These are phyloP conservation scores for Stenchaetothrips biformis DNA, from an alignment of 2,888 invertebrate species.

Conservation along the genomic window DNA sequence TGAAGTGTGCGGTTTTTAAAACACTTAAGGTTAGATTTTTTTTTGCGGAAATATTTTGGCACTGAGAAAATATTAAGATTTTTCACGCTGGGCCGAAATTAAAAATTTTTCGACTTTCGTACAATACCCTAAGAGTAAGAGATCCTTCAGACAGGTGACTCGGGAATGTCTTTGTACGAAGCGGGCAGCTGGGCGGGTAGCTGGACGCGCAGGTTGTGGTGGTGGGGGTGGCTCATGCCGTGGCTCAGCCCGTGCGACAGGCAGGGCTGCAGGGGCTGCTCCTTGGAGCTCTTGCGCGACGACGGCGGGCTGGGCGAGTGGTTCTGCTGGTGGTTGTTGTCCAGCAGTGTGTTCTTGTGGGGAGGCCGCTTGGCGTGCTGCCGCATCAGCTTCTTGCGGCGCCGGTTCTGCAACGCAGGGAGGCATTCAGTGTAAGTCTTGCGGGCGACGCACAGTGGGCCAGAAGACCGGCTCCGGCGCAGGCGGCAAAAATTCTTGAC, in stretches of 20 bases:
- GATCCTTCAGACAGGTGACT: not conserved
- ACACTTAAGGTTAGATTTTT: too few species aligned
- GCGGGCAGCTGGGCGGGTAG: not conserved
- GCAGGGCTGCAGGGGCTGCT: slow-evolving; percentile 1
- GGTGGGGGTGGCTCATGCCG: slow-evolving; percentile 21
- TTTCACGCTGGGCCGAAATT: too few species aligned
- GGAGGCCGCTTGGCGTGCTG: slow-evolving; percentile 1
- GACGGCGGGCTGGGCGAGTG: not conserved
- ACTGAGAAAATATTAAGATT: too few species aligned
- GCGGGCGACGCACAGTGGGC: too few species aligned
- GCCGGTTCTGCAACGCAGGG: not conserved
- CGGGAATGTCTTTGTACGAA: not conserved
- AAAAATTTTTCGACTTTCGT: too few species aligned
- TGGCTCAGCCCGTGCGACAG: slow-evolving; percentile 8
- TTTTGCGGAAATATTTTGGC: too few species aligned
- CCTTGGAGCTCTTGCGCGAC: slow-evolving; percentile 3
- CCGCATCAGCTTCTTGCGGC: slow-evolving; percentile 17
- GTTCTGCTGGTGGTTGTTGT: slow-evolving; percentile 7
- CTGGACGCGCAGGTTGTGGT: slow-evolving; percentile 10
- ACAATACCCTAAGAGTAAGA: too few species aligned
- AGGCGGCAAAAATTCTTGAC: too few species aligned
- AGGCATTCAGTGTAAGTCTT: not conserved
- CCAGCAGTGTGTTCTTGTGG: not conserved
- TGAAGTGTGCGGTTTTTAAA: too few species aligned
- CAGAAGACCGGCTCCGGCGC: too few species aligned